Evolutionary conservation across 2,888 invertebrate genomes (phyloP).

Genomic region (Fissipunctia ypsillon): DNA sequence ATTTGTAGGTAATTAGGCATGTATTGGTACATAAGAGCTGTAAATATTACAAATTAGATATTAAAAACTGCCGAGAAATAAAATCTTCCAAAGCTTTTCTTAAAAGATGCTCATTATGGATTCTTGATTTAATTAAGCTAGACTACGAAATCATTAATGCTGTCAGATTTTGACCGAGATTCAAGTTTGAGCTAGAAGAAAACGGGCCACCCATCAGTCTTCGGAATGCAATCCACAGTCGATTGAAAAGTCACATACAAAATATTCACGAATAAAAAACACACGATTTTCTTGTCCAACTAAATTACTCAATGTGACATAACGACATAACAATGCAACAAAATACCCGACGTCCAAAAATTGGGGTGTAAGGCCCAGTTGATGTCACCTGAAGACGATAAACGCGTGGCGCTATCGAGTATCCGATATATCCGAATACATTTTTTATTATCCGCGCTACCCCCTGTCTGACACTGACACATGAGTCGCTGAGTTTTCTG

Average conservation of each 20-base stretch:
- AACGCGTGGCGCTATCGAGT: conserved; percentile 78
- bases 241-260: neutral
- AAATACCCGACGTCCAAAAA: conserved; percentile 38
- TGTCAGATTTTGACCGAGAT: neutral
- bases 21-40: neutral
- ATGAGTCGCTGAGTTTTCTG: conserved; percentile 78
- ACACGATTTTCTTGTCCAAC: conserved; percentile 18
- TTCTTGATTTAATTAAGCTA: neutral
- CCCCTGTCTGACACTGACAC: conserved; percentile 79
- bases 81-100: neutral
- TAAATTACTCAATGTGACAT: conserved; percentile 37
- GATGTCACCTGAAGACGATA: conserved; percentile 78
- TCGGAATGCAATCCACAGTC: neutral
- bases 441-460: conserved; percentile 73
- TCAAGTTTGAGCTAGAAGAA: neutral
- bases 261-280: conserved; percentile 5
- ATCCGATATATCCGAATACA: conserved; percentile 71
- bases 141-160: neutral
- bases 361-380: conserved; percentile 61
- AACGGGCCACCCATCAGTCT: neutral
- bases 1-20: conserved; percentile 8
- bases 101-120: neutral
- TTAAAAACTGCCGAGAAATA: neutral
- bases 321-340: conserved; percentile 32
- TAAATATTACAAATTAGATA: neutral